Evolutionary conservation across 2,888 invertebrate genomes (phyloP).

Genomic region (Oscheius sp.): DNA sequence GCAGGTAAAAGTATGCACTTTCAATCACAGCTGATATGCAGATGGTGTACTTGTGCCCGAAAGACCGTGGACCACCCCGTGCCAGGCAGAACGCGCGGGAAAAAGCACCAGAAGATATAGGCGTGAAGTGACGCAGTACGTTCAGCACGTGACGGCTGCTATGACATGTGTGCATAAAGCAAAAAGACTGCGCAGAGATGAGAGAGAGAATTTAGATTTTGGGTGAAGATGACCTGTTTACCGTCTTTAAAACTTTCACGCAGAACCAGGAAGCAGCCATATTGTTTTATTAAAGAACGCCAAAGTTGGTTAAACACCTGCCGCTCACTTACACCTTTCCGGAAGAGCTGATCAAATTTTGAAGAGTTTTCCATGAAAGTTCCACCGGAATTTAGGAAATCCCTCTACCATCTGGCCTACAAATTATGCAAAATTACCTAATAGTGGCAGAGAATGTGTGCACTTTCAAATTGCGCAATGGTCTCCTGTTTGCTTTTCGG

Average conservation of each 20-base stretch:
- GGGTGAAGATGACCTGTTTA: background rate
- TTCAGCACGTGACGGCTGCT: slow-evolving; percentile 27
- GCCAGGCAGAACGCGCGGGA: slow-evolving; percentile 17
- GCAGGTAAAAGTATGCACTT: background rate
- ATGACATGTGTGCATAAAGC: slow-evolving; percentile 24
- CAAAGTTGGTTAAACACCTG: too few species aligned
- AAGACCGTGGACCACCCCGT: slow-evolving; percentile 7
- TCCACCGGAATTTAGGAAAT: too few species aligned
- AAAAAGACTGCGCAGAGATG: slow-evolving; percentile 3
- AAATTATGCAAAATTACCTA: slow-evolving; percentile 29
- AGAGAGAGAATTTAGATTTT: background rate
- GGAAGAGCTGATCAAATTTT: too few species aligned
- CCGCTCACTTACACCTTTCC: too few species aligned
- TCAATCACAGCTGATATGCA: background rate
- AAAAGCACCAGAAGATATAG: slow-evolving; percentile 11
- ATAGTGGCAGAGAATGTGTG: background rate
- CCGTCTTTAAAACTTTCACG: too few species aligned
- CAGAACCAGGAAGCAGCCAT: too few species aligned
- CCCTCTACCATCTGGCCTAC: slow-evolving; percentile 8
- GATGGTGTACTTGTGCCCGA: background rate
- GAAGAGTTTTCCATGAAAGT: too few species aligned
- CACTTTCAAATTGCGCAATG: slow-evolving; percentile 18
- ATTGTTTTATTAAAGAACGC: too few species aligned
- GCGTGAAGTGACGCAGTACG: slow-evolving; percentile 25
- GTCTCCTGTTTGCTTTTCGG: slow-evolving; percentile 11